Base-by-base conservation (phyloP, 2,888 invertebrate genomes). In the Hypomecis atomaria region DNA sequence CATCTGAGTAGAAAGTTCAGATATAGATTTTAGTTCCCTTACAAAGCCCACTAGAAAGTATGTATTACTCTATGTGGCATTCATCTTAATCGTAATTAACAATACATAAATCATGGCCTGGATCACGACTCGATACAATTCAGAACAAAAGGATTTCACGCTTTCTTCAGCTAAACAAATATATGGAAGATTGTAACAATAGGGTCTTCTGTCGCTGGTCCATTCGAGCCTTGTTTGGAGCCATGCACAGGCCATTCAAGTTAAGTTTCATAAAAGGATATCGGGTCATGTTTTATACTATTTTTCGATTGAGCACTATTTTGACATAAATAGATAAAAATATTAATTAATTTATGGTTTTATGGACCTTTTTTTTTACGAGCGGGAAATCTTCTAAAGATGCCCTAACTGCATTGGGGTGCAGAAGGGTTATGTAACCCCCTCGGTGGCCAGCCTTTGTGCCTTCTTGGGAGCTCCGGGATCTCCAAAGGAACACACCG, bases 101-200 rank as follows among this genome's bases (percentile, higher is more conserved):
- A 65, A 65, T 69, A 66, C 63, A 70, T 72, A 70, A 71, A 70
- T 67, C 65, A 68, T 59, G 45, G 42, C 38, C 54, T 45, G 56
- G 58, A 57, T 65, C 60, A 58, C 36, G 38, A 57, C 54, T 65
- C 58, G 61, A 13, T 50, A 50, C 57, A 66, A 49, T 60, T 57
- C 62, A 78, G 74, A 74, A 69, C 70, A 70, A 67, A 66, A 63
- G 59, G 64, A 59, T 57, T 70, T 67, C 69, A 74, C 75, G 74
- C 73, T 77, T 75, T 75, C 74, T 74, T 70, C 55, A 61, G 23
- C 43, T 59, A 47, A 61, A 40, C 59, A 53, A 61, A 71, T 67
- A 70, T 65, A 67, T 71, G 71, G 76, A 77, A 76, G 55, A 69
- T 59, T 13, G 54, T 37, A 57, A 71, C 69, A 67, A 67, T 66